A percentile compares a stretch with the other conserved stretches of the same genome.
Conservation (phyloP, 1,140 invertebrate species). For the Ceratina calcarata region DNA sequence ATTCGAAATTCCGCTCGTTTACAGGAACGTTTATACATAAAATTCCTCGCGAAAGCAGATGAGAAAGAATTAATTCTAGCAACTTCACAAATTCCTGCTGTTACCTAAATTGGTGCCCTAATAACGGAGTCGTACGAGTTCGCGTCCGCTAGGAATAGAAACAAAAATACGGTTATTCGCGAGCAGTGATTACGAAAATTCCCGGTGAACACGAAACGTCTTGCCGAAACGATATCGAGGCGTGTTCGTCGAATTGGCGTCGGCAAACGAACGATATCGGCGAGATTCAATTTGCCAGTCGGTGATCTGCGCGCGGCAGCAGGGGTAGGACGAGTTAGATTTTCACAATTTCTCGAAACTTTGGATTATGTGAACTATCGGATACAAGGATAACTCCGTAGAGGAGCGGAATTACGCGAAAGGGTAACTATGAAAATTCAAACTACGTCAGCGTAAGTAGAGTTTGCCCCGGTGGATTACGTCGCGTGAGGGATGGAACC, state of each 20-base stretch:
- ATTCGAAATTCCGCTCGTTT: no score
- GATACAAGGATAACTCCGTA: background rate
- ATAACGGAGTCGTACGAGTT: no score
- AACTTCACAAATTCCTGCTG: no score
- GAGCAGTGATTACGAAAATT: no score
- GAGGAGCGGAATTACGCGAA: conserved; percentile 21
- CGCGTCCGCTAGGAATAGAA: no score
- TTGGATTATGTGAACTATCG: conserved; percentile 26
- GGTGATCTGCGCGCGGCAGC: background rate
- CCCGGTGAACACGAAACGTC: background rate
- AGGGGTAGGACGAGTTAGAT: background rate
- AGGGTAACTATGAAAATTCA: conserved; percentile 42
- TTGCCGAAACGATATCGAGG: background rate
- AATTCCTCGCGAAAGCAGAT: no score
- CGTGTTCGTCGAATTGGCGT: background rate
- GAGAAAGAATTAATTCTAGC: no score
- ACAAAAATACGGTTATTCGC: background rate
- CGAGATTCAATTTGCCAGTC: conserved; percentile 1
- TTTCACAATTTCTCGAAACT: conserved; percentile 25
- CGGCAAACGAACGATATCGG: conserved; percentile 17
- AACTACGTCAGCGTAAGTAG: conserved; percentile 38
- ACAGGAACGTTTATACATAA: no score
- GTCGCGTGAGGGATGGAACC: background rate
- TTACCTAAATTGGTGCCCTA: no score
- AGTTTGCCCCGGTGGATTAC: conserved; percentile 27